Percentiles rank a stretch among this genome's conserved stretches.
phyloP scores from a whole-genome alignment of 92 coral and sea anemone genomes.

The Isaurus tuberculatus region DNA sequence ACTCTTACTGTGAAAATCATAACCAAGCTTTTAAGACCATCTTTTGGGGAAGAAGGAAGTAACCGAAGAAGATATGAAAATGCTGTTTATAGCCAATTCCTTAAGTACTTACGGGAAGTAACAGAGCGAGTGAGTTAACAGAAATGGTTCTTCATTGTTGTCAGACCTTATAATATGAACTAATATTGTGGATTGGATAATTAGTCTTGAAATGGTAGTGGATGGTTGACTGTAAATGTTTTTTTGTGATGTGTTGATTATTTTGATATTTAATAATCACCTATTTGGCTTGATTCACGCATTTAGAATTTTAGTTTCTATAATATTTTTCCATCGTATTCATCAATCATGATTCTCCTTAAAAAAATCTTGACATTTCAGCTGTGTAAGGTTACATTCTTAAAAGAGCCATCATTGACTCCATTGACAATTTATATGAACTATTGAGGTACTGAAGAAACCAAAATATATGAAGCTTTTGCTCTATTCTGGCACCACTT shows the following conservation, averaged over 20 bases:
- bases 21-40: constrained; percentile 42
- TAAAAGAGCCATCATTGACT: constrained; percentile 1
- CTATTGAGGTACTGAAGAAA: neutral
- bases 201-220: constrained; percentile 1
- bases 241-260: neutral
- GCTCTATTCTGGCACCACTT: neutral
- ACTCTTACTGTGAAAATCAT: constrained; percentile 27
- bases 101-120: constrained; percentile 56
- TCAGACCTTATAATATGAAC: neutral
- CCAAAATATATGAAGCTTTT: constrained; percentile 1
- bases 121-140: constrained; percentile 64
- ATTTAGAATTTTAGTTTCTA: neutral
- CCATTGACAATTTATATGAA: neutral
- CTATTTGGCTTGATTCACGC: neutral
- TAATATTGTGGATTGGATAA: neutral
- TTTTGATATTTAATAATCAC: neutral
- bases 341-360: neutral
- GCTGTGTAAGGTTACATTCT: neutral
- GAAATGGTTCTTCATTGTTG: neutral
- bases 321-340: neutral
- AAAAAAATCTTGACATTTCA: neutral
- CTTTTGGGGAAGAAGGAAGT: constrained; percentile 55
- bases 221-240: neutral
- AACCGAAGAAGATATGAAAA: constrained; percentile 54
- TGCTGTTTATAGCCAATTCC: constrained; percentile 46